phyloP scores from a whole-genome alignment of 1,140 invertebrate genomes.

The Scaptomyza graminum region DNA sequence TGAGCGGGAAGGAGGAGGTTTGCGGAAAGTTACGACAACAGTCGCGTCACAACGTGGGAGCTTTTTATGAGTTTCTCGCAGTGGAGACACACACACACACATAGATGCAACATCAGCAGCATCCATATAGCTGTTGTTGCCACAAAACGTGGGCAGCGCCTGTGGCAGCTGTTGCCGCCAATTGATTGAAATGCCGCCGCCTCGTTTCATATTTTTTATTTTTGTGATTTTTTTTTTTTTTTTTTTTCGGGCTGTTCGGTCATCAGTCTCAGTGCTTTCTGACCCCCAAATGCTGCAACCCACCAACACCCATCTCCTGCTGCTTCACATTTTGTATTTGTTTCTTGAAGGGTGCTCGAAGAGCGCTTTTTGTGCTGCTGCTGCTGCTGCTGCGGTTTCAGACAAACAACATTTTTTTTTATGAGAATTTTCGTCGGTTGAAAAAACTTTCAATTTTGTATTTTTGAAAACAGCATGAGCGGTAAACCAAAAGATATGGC shows the following conservation, averaged over 20 bases:
- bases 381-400: conserved; percentile 46
- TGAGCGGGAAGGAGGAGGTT: neutral
- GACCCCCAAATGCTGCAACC: conserved; percentile 9
- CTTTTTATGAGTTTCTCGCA: conserved; percentile 70
- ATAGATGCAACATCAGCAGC: conserved; percentile 43
- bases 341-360: conserved; percentile 67
- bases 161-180: conserved; percentile 66
- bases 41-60: conserved; percentile 70
- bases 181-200: conserved; percentile 68
- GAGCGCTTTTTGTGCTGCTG: conserved; percentile 32
- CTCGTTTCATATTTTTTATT: conserved; percentile 15
- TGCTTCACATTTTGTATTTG: conserved; percentile 46
- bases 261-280: conserved; percentile 31
- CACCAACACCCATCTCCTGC: too few species aligned
- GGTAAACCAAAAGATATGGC: conserved; percentile 14
- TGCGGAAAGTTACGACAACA: conserved; percentile 63
- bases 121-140: conserved; percentile 40
- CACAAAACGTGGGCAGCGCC: conserved; percentile 61
- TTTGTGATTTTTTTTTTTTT: too few species aligned
- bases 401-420: conserved; percentile 73
- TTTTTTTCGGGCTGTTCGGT: conserved; percentile 6
- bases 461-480: conserved; percentile 65
- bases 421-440: conserved; percentile 74
- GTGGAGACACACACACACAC: conserved; percentile 25
- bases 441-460: conserved; percentile 78